These are phyloP conservation scores for Neolamprologus sp. DNA, from an alignment of 2,113 vertebrate genomes.

Conservation along the genomic window DNA sequence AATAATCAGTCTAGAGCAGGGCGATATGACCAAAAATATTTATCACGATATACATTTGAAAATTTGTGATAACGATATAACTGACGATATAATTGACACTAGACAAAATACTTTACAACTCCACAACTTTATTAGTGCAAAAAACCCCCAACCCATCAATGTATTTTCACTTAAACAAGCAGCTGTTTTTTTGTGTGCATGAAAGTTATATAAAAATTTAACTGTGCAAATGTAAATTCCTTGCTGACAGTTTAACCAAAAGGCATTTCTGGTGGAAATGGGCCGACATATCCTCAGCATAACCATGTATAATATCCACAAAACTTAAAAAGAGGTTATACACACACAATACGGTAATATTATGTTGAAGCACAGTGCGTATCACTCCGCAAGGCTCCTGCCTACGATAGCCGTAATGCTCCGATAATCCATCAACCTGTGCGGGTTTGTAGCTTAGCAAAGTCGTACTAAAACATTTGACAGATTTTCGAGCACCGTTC, in stretches of 20 bases:
- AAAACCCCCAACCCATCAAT: background rate
- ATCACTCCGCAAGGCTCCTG: too few species aligned
- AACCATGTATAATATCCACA: too few species aligned
- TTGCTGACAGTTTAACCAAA: background rate
- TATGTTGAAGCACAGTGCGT: too few species aligned
- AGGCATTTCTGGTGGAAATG: background rate
- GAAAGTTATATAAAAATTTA: background rate
- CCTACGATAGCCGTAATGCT: accelerated
- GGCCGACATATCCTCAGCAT: background rate
- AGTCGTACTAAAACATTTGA: too few species aligned
- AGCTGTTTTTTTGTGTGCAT: background rate
- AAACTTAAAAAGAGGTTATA: too few species aligned
- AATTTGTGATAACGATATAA: background rate
- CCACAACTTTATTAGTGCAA: background rate
- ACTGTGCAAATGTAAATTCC: background rate
- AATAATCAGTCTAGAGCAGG: background rate
- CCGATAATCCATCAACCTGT: accelerated
- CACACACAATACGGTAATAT: too few species aligned
- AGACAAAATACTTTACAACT: background rate
- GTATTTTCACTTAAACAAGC: background rate
- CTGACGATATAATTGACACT: background rate
- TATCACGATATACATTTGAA: background rate
- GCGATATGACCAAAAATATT: background rate
- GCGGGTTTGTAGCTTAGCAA: accelerated
- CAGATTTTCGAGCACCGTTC: too few species aligned